A percentile compares a stretch with the other conserved stretches of the same genome.
Conservation (phyloP, 2,797 vertebrate species). For the Crocidura indochinensis region DNA sequence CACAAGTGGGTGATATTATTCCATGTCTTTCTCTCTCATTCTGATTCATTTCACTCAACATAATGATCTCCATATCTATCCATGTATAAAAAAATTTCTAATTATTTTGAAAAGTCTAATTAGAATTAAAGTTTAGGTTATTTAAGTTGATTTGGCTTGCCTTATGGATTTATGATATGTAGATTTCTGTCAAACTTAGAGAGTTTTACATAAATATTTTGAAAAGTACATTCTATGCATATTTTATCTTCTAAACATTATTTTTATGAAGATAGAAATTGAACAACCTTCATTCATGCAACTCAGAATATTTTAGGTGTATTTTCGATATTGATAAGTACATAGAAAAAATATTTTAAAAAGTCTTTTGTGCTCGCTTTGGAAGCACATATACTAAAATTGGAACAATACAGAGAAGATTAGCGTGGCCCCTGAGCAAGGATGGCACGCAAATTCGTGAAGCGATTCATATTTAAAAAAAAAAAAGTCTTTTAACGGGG, state of each 20-base stretch:
- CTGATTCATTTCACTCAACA: too few relatives aligned
- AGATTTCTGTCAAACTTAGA: neutral
- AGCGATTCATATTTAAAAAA: too few relatives aligned
- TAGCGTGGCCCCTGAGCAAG: too few relatives aligned
- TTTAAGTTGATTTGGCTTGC: constrained; percentile 19
- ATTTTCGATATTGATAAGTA: constrained; percentile 49
- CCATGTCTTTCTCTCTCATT: too few relatives aligned
- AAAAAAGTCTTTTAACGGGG: too few relatives aligned
- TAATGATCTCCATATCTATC: too few relatives aligned
- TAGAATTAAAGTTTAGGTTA: neutral
- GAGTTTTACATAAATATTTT: constrained; percentile 39
- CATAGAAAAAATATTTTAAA: constrained; percentile 63
- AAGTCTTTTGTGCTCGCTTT: too few relatives aligned
- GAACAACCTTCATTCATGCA: constrained; percentile 75
- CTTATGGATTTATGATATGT: neutral
- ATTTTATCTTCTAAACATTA: constrained; percentile 76
- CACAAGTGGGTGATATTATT: too few relatives aligned
- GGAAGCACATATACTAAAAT: too few relatives aligned
- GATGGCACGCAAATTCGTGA: too few relatives aligned
- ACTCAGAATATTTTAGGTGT: constrained; percentile 74
- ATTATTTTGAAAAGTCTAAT: constrained; percentile 26
- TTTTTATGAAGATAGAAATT: constrained; percentile 55
- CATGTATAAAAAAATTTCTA: neutral
- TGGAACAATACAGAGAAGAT: too few relatives aligned
- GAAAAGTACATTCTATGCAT: constrained; percentile 66